phyloP scores from a whole-genome alignment of 2,797 vertebrate species.

The Coracias cyanogaster region DNA sequence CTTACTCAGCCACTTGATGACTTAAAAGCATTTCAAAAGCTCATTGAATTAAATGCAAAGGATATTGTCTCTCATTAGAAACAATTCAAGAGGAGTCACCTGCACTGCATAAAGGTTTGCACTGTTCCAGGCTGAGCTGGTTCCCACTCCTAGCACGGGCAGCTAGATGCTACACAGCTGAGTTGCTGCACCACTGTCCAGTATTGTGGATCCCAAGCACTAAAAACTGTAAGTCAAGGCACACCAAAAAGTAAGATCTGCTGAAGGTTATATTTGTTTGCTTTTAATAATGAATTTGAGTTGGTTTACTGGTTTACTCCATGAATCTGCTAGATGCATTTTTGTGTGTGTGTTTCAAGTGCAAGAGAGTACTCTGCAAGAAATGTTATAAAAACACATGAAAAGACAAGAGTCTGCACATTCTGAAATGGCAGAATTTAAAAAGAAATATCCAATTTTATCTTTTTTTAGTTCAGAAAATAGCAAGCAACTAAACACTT shows the following conservation, averaged over 20 bases:
- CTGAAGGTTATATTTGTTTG: neutral
- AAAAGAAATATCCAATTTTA: neutral
- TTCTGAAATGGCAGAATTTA: neutral
- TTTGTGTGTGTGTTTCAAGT: neutral
- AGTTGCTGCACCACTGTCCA: neutral
- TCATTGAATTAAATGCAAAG: neutral
- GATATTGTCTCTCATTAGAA: neutral
- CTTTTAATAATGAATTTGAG: neutral
- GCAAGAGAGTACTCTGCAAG: neutral
- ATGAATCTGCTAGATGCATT: neutral
- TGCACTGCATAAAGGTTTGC: neutral
- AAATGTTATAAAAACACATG: neutral
- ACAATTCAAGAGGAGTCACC: neutral
- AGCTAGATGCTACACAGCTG: accelerated
- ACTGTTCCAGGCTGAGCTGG: neutral
- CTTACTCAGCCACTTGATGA: neutral
- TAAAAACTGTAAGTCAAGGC: neutral
- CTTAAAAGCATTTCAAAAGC: constrained; percentile 12
- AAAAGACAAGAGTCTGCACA: neutral
- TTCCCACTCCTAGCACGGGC: neutral
- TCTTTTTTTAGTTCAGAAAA: neutral
- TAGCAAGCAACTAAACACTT: neutral
- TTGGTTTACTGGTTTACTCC: neutral
- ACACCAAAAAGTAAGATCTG: neutral
- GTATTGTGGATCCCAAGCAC: neutral